A percentile compares a stretch with the other conserved stretches of the same genome.
phyloP scores from a whole-genome alignment of 2,113 vertebrate genomes.

The Willisornis vidua region DNA sequence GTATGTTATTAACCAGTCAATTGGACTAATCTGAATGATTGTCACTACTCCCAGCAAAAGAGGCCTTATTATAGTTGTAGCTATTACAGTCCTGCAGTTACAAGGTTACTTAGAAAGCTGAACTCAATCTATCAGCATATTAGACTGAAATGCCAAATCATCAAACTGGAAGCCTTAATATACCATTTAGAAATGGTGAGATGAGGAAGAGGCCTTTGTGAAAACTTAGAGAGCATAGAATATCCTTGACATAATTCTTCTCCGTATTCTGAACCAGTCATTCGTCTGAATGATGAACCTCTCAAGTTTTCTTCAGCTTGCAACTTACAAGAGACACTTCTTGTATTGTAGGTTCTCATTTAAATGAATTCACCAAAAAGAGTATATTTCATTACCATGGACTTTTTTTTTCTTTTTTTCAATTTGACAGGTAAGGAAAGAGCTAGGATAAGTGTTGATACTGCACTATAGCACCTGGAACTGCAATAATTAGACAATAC shows the following conservation, averaged over 20 bases:
- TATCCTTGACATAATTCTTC: not conserved
- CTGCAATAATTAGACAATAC: not conserved
- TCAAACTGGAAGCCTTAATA: not conserved
- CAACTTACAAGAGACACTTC: not conserved
- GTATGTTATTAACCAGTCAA: constrained; percentile 26
- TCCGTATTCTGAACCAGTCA: not conserved
- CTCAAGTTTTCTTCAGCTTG: not conserved
- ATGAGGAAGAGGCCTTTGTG: not conserved
- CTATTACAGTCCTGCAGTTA: not conserved
- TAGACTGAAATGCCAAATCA: constrained; percentile 2
- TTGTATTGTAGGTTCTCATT: not conserved
- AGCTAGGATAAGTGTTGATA: not conserved
- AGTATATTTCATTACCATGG: not conserved
- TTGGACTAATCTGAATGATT: constrained; percentile 21
- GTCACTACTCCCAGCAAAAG: constrained; percentile 4
- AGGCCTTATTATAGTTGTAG: not conserved
- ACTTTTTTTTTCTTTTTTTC: not conserved
- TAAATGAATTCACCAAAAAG: not conserved
- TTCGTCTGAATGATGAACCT: not conserved
- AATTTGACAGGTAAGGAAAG: not conserved
- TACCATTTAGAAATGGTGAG: not conserved
- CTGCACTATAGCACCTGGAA: not conserved
- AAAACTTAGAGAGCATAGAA: not conserved
- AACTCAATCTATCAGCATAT: constrained; percentile 23
- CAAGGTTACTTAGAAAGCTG: constrained; percentile 44